Evolutionary conservation across 1,140 invertebrate species (phyloP), one percentile per base, ranked within the genome.

Genomic region (Drosophila mayri): DNA sequence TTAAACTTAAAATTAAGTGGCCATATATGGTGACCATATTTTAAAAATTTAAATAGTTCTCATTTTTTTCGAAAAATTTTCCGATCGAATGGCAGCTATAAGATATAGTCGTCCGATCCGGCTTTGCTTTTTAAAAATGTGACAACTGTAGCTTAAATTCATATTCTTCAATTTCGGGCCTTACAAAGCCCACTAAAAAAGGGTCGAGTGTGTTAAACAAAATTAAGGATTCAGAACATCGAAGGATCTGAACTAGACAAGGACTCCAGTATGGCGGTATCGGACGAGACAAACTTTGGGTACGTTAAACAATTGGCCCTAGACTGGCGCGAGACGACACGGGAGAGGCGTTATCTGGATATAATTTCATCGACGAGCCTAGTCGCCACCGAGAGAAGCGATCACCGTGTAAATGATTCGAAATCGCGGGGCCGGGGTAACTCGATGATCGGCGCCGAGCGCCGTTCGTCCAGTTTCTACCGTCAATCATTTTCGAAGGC

Each of bases 321-420:
- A 12, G 62, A 62, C n/a, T 65, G 62, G 62, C 62, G 62, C 14
- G 62, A 65, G 8, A 6, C 22, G 38, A 57, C 18, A 20, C 57
- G 57, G 7, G 58, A 62, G n/a, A 43, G 9, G 20, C 62, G 20
- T 3, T 12, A 62, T 38, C 7, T 25, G 20, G 38, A 61, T 9
- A 0, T 25, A 1, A 2, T 43, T 4, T 35, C 57, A 30, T 30
- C 62, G 30, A 25, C 16, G 20, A 62, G 38, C 12, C 14, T 35
- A 38, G 11, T 35, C 38, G 6, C 8, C 16, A 9, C n/a, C 1
- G 62, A 64, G 11, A 59, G 12, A 22, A 43, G 8, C 3, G 3
- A 2, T 3, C 14, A 38, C 4, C 18, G 1, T 5, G 6, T 43
- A 5, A 30, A 1, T 11, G 62, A 35, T 9, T 9, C 28, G 0